Percentiles rank a stretch among this genome's conserved stretches.
These are phyloP conservation scores for Anolis sagrei DNA, from an alignment of 2,113 vertebrate genomes.

Conservation along the genomic window DNA sequence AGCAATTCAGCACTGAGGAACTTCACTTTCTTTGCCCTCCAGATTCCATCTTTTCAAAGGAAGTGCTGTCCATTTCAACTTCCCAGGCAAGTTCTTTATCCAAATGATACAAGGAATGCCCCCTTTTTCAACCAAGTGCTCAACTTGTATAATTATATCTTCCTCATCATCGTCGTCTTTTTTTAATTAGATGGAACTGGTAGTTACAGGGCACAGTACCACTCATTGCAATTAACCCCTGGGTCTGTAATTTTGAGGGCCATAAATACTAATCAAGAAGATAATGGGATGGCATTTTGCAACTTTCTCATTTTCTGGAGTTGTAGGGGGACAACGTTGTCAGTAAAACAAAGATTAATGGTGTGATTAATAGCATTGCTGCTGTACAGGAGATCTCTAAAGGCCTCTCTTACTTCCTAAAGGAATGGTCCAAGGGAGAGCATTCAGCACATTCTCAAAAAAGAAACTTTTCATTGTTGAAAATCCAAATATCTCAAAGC, in stretches of 20 bases:
- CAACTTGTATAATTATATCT: conserved; percentile 22
- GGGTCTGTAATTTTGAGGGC: conserved; percentile 14
- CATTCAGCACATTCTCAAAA: not conserved
- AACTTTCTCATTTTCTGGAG: not conserved
- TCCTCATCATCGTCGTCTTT: no score
- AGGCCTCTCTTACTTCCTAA: not conserved
- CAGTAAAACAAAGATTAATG: conserved; percentile 27
- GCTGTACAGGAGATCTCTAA: conserved; percentile 3
- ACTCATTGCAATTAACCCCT: conserved; percentile 31
- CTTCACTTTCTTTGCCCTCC: not conserved
- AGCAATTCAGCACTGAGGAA: no score
- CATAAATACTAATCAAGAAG: conserved; percentile 30
- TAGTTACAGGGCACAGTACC: not conserved
- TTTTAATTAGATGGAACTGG: conserved; percentile 19
- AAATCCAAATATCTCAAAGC: not conserved
- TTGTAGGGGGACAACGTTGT: not conserved
- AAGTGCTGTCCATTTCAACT: not conserved
- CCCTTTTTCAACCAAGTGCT: not conserved
- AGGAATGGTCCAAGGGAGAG: not conserved
- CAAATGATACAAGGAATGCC: not conserved
- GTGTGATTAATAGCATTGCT: conserved; percentile 7
- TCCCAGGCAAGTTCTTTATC: not conserved
- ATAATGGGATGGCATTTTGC: conserved; percentile 33
- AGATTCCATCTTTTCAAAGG: not conserved
- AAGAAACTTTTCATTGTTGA: accelerated